phyloP scores from a whole-genome alignment of 1,140 invertebrate genomes.

The Neoseiulus cucumeris region DNA sequence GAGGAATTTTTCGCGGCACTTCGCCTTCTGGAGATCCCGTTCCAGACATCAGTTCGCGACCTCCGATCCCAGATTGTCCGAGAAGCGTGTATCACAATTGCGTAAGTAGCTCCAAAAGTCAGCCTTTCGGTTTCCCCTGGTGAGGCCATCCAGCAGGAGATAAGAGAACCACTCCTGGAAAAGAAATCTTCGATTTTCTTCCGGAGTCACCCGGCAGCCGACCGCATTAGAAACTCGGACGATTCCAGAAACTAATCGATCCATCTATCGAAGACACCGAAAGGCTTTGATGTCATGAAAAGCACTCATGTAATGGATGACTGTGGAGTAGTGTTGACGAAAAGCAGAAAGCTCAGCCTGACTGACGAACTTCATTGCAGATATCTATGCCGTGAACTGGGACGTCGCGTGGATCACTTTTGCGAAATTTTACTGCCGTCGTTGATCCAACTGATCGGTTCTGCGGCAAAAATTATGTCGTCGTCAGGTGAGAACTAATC shows the following conservation, averaged over 20 bases:
- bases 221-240: no score
- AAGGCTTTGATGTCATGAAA: no score
- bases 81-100: constrained; percentile 82
- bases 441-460: neutral
- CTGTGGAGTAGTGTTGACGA: no score
- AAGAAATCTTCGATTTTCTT: no score
- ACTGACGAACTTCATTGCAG: neutral
- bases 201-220: no score
- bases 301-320: no score
- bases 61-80: constrained; percentile 68
- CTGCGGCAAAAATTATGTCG: constrained; percentile 51
- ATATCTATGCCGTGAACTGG: constrained; percentile 1
- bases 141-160: no score
- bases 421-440: constrained; percentile 9
- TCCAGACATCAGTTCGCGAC: constrained; percentile 67
- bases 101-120: constrained; percentile 28
- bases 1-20: constrained; percentile 59
- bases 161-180: no score
- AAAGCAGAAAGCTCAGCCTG: no score
- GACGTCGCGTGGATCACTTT: constrained; percentile 1
- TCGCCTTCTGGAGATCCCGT: constrained; percentile 54
- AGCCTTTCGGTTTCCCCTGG: no score
- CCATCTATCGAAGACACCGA: no score
- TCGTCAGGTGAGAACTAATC: constrained; percentile 41
- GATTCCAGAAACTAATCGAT: no score